These are phyloP conservation scores for Cephalopterus ornatus DNA, from an alignment of 2,113 vertebrate species.

Conservation along the genomic window DNA sequence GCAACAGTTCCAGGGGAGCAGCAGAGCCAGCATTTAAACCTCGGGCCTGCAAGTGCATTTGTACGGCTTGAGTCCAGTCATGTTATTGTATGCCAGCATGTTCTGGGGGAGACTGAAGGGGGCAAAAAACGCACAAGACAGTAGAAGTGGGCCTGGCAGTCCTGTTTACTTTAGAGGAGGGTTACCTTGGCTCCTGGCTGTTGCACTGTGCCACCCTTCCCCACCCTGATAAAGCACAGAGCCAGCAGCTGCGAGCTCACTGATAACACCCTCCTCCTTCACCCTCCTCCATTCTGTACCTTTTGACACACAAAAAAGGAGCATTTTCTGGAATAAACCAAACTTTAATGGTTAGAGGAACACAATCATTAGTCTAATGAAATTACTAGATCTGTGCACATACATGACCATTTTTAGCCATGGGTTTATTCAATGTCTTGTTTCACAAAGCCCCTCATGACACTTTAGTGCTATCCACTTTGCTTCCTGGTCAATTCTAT, in stretches of 20 bases:
- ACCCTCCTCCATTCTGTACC: not conserved
- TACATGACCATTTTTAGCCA: not conserved
- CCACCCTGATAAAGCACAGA: not conserved
- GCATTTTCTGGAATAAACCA: not conserved
- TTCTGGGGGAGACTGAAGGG: not conserved
- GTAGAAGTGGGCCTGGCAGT: not conserved
- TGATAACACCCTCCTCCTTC: not conserved
- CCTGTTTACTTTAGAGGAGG: not conserved
- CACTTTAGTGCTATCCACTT: not conserved
- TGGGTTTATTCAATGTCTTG: not conserved
- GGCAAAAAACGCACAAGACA: not conserved
- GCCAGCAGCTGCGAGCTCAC: not conserved
- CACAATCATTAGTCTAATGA: not conserved
- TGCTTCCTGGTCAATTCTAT: not conserved
- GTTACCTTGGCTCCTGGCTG: not conserved
- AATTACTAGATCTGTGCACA: not conserved
- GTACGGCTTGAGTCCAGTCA: not conserved
- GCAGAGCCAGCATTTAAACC: not conserved
- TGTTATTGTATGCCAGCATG: fast-evolving
- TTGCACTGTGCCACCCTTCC: not conserved
- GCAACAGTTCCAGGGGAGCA: not conserved
- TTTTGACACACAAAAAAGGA: not conserved
- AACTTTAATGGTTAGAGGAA: not conserved
- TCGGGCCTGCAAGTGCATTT: fast-evolving
- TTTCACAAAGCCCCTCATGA: not conserved